Evolutionary conservation across 2,113 vertebrate genomes (phyloP), one percentile per base, ranked within the genome.

Genomic region (Mobula hypostoma): DNA sequence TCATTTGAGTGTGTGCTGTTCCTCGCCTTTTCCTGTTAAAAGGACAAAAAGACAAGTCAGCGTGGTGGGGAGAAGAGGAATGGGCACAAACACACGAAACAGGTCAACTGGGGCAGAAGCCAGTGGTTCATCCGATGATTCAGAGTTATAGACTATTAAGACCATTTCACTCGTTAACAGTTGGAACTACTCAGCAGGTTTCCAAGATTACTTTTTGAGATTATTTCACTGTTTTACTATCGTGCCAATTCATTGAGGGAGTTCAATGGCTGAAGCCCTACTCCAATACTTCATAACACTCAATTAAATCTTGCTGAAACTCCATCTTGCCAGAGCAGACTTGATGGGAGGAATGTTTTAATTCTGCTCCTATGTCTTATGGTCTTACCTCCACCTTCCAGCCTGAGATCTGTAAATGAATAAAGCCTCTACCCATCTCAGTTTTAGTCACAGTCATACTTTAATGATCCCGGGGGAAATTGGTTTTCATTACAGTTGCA

Each of bases 1-100:
- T 99, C 99, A 0, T 95, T 95, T 0, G 98, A 94, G 21, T 98
- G 98, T 95, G 97, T 96, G 0, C 98, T 98, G 0, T 98, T 98
- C 95, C 98, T 99, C 8, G 98, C 98, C 36, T 98, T 97, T 72
- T 98, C 98, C 97, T 99, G 95, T 94, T 76, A 94, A n/a, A 0
- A 32, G 83, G 24, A 95, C 0, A 0, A 0, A 0, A 24, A 77
- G 74, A 77, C 61, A 90, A n/a, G 8, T 66, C 29, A 61, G 27
- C 1, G 17, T 7, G 0, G 61, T 32, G 29, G 17, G 61, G 58
- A n/a, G 12, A 17, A n/a, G 85, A 29, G 5, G 24, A 12, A 29
- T 17, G 0, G 3, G 29, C n/a, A 2, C 27, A 66, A 88, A n/a
- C 58, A n/a, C 58, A 29, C 5, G 56, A 27, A 63, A 12, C 83